Percentiles rank a stretch among this genome's conserved stretches.
These are phyloP conservation scores for Tamias sibiricus DNA, from an alignment of 2,113 vertebrate genomes.

Conservation along the genomic window DNA sequence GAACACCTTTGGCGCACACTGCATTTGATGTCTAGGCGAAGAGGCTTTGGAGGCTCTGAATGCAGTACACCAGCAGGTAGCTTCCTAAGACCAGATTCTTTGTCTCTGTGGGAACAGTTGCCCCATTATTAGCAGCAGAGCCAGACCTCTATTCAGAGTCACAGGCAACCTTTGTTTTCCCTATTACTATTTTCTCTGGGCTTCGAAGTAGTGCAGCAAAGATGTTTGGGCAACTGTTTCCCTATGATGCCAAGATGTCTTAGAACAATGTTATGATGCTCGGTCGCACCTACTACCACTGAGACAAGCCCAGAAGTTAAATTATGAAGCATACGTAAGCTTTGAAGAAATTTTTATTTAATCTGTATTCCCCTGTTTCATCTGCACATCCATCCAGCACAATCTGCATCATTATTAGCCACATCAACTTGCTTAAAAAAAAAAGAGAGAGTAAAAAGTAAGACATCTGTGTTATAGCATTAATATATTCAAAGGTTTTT, in stretches of 20 bases:
- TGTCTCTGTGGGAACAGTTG: background rate
- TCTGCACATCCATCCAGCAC: slow-evolving; percentile 90
- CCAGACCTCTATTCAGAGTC: background rate
- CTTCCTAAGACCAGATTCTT: background rate
- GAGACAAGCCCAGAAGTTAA: slow-evolving; percentile 90
- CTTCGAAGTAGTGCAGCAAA: slow-evolving; percentile 68
- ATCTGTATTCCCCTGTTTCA: slow-evolving; percentile 92
- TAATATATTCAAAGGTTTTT: slow-evolving; percentile 93
- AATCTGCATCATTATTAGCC: slow-evolving; percentile 93
- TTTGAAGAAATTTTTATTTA: slow-evolving; percentile 92
- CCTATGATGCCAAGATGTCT: slow-evolving; percentile 81
- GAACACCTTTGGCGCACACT: background rate
- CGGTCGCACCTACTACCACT: slow-evolving; percentile 84
- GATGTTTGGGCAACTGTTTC: slow-evolving; percentile 79
- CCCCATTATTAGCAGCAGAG: slow-evolving; percentile 34
- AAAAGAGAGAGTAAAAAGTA: slow-evolving; percentile 86
- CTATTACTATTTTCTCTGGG: slow-evolving; percentile 46
- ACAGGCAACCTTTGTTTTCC: background rate
- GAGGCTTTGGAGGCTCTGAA: background rate
- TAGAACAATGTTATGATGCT: slow-evolving; percentile 86
- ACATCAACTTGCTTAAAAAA: slow-evolving; percentile 87
- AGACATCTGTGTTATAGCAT: slow-evolving; percentile 92
- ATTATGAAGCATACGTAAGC: slow-evolving; percentile 91
- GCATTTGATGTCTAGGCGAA: background rate
- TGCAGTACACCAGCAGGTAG: background rate